Conservation (phyloP, 2,797 vertebrate genomes). For the Siniperca undulata region DNA sequence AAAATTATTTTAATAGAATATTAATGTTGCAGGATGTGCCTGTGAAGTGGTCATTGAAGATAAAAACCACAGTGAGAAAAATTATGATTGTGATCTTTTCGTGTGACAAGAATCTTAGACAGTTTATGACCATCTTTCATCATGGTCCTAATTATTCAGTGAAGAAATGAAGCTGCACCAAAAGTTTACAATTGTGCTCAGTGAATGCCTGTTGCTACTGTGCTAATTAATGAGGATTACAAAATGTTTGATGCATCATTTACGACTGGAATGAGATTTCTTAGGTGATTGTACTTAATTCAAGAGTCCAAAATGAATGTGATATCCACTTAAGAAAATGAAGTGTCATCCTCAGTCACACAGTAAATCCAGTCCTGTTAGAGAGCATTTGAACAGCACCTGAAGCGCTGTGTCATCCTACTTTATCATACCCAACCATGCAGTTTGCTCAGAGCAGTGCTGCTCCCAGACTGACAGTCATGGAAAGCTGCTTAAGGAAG, state of each 20-base stretch:
- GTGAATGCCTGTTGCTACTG: not conserved
- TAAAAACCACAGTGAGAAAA: not conserved
- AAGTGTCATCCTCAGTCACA: slow-evolving; percentile 13
- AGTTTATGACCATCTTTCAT: slow-evolving; percentile 4
- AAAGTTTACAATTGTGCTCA: slow-evolving; percentile 3
- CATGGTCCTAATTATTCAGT: not conserved
- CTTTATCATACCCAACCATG: slow-evolving; percentile 57
- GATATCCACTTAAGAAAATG: slow-evolving; percentile 20
- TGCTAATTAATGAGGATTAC: slow-evolving; percentile 9
- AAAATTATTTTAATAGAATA: not conserved
- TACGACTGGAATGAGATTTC: not conserved
- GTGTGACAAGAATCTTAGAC: not conserved
- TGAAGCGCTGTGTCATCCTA: slow-evolving; percentile 62
- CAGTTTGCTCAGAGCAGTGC: slow-evolving; percentile 51
- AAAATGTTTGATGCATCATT: slow-evolving; percentile 7
- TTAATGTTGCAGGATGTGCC: not conserved
- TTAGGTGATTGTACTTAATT: not conserved
- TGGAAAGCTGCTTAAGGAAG: slow-evolving; percentile 77
- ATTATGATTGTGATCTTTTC: not conserved
- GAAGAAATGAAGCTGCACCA: not conserved
- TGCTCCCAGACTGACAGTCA: slow-evolving; percentile 60
- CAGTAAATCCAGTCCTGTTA: slow-evolving; percentile 29
- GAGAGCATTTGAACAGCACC: slow-evolving; percentile 46
- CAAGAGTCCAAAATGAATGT: slow-evolving; percentile 19
- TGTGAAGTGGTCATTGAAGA: slow-evolving; percentile 18